These are phyloP conservation scores for Rhinogobio ventralis DNA, from an alignment of 2,797 vertebrate species.

Conservation along the genomic window DNA sequence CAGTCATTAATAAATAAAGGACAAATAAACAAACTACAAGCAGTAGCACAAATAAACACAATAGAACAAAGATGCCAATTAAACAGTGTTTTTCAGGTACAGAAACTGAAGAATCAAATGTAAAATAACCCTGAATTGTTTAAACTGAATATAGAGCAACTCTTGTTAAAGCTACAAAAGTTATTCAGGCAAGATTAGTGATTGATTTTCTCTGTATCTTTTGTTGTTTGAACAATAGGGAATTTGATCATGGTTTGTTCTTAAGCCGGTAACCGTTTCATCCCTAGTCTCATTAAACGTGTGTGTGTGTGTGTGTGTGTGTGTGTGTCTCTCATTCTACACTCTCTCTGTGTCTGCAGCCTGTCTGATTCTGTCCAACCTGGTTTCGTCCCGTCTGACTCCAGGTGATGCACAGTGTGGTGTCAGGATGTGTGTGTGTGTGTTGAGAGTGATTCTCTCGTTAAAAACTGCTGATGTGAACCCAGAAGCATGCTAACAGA, in stretches of 20 bases:
- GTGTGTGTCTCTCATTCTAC: slow-evolving; percentile 36
- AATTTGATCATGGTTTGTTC: neutral
- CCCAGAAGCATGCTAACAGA: neutral
- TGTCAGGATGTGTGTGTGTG: slow-evolving; percentile 30
- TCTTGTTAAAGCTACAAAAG: neutral
- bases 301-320: neutral
- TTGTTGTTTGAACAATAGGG: neutral
- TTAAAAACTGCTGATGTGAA: neutral
- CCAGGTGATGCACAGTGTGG: slow-evolving; percentile 80
- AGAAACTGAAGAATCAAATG: too few species aligned
- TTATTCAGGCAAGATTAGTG: neutral
- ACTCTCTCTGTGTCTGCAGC: slow-evolving; percentile 75
- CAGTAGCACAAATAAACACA: neutral
- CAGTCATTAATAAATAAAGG: too few species aligned
- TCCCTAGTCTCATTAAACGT: neutral
- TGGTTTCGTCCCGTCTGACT: slow-evolving; percentile 84
- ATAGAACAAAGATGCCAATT: neutral
- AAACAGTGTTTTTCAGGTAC: too few species aligned
- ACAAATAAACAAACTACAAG: too few species aligned
- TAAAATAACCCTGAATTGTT: too few species aligned
- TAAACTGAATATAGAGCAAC: neutral
- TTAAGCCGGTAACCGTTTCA: neutral
- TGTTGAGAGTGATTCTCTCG: neutral
- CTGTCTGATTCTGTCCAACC: slow-evolving; percentile 89
- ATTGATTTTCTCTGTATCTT: neutral